These are phyloP conservation scores for Pinctada fucata DNA, from an alignment of 2,888 invertebrate species.

Conservation along the genomic window DNA sequence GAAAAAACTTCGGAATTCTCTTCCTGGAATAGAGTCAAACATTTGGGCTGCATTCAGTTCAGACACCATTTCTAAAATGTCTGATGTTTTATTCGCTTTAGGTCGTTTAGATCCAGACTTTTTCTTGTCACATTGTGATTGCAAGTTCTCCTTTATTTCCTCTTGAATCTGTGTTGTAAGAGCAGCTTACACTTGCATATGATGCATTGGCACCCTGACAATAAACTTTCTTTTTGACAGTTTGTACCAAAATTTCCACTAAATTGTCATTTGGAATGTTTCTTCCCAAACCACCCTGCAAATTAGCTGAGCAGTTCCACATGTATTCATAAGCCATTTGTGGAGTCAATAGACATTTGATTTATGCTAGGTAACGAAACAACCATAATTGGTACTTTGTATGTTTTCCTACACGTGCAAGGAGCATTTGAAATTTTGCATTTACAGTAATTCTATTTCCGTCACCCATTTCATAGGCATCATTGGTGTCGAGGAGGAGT, in stretches of 20 bases:
- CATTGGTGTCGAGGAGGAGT: conserved; percentile 31
- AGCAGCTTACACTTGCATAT: conserved; percentile 21
- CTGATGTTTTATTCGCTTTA: too few species aligned
- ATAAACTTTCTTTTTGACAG: conserved; percentile 23
- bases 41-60: too few species aligned
- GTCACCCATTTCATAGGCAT: conserved; percentile 31
- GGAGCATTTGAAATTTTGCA: conserved; percentile 31
- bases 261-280: conserved; percentile 29
- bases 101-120: too few species aligned
- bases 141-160: too few species aligned
- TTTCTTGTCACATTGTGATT: too few species aligned
- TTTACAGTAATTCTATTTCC: conserved; percentile 23
- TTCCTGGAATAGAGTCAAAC: too few species aligned
- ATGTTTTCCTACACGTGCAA: conserved; percentile 17
- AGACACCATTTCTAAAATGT: too few species aligned
- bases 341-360: conserved; percentile 9
- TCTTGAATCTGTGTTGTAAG: conserved; percentile 14
- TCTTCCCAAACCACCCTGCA: conserved; percentile 5
- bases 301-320: conserved; percentile 15
- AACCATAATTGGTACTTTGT: conserved; percentile 27
- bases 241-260: conserved; percentile 30
- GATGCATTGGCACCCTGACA: conserved; percentile 32
- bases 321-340: conserved; percentile 11
- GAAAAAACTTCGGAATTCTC: too few species aligned
- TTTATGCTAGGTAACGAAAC: conserved; percentile 27